Base-by-base conservation (phyloP, 2,113 vertebrate genomes). In the Pygathrix nemaeus region DNA sequence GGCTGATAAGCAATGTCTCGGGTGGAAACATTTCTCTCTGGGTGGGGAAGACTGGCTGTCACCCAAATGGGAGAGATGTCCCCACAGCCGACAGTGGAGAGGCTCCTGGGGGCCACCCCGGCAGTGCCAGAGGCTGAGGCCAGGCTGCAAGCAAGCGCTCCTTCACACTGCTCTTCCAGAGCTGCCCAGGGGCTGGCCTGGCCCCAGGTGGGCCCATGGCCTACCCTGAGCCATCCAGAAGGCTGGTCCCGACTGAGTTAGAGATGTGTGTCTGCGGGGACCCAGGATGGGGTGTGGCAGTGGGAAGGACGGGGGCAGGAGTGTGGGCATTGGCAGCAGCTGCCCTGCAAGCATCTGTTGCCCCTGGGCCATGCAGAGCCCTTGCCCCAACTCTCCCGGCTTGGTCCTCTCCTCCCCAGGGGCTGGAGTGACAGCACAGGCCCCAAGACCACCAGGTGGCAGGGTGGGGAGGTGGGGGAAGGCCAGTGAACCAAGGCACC, bases 291-390 rank as follows among this genome's bases (percentile, higher is more conserved):
- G 80, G 40, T 23, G 32, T 32, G 50, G n/a, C 3, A 4, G 81
- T 11, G 48, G 84, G 57, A 52, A 48, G 72, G 72, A 68, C 40
- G 20, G 12, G 21, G 16, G 27, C 4, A 16, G 13, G 61, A 70
- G 17, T 9, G 6, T 40, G 20, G 48, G 52, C 6, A 13, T 40
- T 0, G 9, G 48, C 64, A 23, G 32, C 50, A 23, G 23, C 50
- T 30, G 75, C 87, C 61, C 92, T 80, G 84, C 57, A 35, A 66
- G 93, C 91, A 92, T 66, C 97, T 93, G 64, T 12, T n/a, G 83
- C 38, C 45, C 2, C 17, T 0, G 23, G 92, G 88, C 61, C 0
- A 57, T 90, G 83, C 87, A 88, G 88, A 45, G 55, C 45, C 64
- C 88, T 68, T 85, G 96, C 83, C 0, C 0, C 87, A 55, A 68